Conservation (phyloP, 2,888 invertebrate genomes). For the Stenoptilia bipunctidactyla region DNA sequence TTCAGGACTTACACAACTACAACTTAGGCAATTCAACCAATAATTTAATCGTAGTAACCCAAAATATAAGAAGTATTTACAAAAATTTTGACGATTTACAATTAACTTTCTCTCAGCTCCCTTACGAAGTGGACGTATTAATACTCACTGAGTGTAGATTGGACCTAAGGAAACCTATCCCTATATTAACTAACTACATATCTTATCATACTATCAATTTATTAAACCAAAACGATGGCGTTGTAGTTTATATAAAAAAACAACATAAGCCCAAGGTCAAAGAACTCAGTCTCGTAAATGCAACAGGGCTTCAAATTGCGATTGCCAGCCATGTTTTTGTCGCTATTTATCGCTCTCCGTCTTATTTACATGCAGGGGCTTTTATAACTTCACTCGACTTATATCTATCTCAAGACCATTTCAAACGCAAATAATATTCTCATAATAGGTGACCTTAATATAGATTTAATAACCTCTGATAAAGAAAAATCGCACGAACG, state of each 20-base stretch:
- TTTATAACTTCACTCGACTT: conserved; percentile 3
- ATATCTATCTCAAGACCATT: not conserved
- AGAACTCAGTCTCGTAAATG: conserved; percentile 6
- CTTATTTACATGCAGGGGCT: conserved; percentile 4
- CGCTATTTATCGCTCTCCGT: conserved; percentile 9
- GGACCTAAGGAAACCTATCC: not conserved
- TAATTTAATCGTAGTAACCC: not conserved
- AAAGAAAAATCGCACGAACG: not conserved
- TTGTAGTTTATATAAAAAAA: conserved; percentile 9
- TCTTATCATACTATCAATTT: conserved; percentile 8
- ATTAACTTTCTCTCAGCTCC: not conserved
- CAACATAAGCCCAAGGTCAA: conserved; percentile 4
- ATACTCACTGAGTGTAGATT: not conserved
- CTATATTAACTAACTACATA: conserved; percentile 1
- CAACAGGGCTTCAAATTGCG: conserved; percentile 9
- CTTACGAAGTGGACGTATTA: not conserved
- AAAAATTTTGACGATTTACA: not conserved
- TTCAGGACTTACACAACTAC: not conserved
- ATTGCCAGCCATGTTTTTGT: conserved; percentile 2
- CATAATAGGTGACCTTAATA: conserved; percentile 8
- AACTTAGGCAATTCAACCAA: not conserved
- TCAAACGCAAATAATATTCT: conserved; percentile 3
- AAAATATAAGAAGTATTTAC: not conserved
- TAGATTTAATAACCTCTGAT: not conserved
- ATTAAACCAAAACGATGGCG: conserved; percentile 11